Evolutionary conservation across 2,113 vertebrate genomes (phyloP).

Genomic region (Lasiurus cinereus): DNA sequence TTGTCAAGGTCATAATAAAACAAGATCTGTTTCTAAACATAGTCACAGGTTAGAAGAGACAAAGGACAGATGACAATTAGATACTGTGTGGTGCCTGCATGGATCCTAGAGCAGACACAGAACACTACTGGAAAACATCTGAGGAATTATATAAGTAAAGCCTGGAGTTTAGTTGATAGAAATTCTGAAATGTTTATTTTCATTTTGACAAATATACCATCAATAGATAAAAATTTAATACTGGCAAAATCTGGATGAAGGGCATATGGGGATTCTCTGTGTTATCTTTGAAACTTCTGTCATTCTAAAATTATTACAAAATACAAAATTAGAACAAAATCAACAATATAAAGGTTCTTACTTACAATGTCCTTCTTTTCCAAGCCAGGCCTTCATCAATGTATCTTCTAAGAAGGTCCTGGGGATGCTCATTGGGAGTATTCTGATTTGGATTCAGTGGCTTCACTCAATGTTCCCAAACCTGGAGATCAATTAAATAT

Average conservation of each 20-base stretch:
- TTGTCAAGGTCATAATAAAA: background rate
- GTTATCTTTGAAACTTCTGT: background rate
- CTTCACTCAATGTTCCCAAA: background rate
- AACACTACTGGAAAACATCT: background rate
- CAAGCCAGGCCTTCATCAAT: background rate
- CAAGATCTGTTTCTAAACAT: background rate
- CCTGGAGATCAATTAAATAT: background rate
- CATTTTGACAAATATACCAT: background rate
- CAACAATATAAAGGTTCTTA: background rate
- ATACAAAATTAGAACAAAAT: slow-evolving; percentile 1
- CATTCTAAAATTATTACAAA: background rate
- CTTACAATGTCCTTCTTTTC: background rate
- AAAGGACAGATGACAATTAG: background rate
- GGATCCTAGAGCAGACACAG: background rate
- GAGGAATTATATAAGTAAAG: background rate
- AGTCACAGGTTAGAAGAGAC: background rate
- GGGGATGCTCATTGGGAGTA: too few relatives aligned
- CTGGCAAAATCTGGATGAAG: background rate
- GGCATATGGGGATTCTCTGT: background rate
- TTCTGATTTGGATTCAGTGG: background rate
- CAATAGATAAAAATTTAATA: background rate
- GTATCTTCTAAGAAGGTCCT: background rate
- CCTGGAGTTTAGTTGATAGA: background rate
- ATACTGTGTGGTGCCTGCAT: too few relatives aligned
- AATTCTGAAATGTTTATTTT: background rate